Conservation (phyloP, 2,888 invertebrate genomes). For the Aromia moschata region DNA sequence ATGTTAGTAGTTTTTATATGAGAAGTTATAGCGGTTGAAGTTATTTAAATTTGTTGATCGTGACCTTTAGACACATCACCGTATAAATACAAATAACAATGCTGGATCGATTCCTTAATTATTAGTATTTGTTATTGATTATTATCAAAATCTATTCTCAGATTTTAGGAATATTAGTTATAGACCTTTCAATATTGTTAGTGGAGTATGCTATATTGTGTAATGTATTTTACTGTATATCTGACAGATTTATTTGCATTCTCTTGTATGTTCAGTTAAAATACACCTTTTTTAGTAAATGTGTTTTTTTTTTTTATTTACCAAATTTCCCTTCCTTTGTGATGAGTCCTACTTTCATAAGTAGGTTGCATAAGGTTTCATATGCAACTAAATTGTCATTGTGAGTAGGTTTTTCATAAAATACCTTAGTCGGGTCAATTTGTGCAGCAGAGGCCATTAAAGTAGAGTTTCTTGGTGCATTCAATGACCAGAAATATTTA, state of each 20-base stretch:
- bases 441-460: no score
- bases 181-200: constrained; percentile 36
- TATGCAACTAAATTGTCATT: no score
- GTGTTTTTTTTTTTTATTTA: neutral
- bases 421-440: no score
- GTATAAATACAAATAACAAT: constrained; percentile 27
- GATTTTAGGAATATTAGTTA: constrained; percentile 44
- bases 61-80: neutral
- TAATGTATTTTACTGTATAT: constrained; percentile 36
- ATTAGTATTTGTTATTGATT: constrained; percentile 44
- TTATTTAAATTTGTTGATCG: constrained; percentile 12
- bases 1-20: constrained; percentile 18
- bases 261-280: constrained; percentile 45
- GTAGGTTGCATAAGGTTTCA: no score
- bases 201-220: constrained; percentile 37
- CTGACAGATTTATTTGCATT: constrained; percentile 33
- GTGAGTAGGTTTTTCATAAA: no score
- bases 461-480: no score
- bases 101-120: constrained; percentile 45
- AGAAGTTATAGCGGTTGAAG: constrained; percentile 15
- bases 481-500: no score
- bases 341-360: no score
- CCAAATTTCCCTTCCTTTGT: no score
- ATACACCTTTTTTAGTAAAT: constrained; percentile 45
- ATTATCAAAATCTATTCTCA: constrained; percentile 44